A percentile compares a stretch with the other conserved stretches of the same genome.
These are phyloP conservation scores for Phortica variegata DNA, from an alignment of 1,140 invertebrate species.

Conservation along the genomic window DNA sequence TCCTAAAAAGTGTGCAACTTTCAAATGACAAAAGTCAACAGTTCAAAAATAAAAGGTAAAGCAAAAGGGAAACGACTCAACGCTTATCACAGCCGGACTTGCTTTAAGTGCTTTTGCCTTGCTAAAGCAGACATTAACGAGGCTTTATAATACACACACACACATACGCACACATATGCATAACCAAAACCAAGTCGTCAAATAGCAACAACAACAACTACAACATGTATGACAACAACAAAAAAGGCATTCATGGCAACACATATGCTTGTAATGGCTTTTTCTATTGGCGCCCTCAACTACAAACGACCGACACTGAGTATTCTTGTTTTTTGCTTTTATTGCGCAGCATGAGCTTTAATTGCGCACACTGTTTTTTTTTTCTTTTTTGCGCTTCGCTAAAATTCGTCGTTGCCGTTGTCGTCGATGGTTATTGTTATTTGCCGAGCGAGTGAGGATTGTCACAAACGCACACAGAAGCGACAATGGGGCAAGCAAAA, in stretches of 20 bases:
- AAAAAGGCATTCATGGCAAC: slow-evolving; percentile 11
- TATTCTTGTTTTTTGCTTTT: slow-evolving; percentile 25
- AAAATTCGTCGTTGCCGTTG: too few relatives aligned
- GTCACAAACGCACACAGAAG: too few relatives aligned
- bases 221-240: too few relatives aligned
- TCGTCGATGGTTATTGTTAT: too few relatives aligned
- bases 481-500: too few relatives aligned
- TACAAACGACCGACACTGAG: background rate
- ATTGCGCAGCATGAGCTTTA: slow-evolving; percentile 40
- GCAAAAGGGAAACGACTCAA: slow-evolving; percentile 12
- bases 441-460: too few relatives aligned
- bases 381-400: background rate
- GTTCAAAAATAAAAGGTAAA: slow-evolving; percentile 2
- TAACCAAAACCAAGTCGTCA: background rate
- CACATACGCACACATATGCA: slow-evolving; percentile 27
- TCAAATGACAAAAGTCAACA: slow-evolving; percentile 9
- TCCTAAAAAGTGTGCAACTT: too few relatives aligned
- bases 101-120: background rate
- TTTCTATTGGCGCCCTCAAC: slow-evolving; percentile 32
- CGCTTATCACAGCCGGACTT: background rate
- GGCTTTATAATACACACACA: slow-evolving; percentile 10
- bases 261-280: slow-evolving; percentile 49
- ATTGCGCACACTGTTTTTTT: slow-evolving; percentile 29
- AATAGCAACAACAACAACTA: background rate
- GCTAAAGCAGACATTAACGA: slow-evolving; percentile 2